Percentiles rank a stretch among this genome's conserved stretches.
Conservation (phyloP, 2,113 vertebrate genomes). For the Odontophorus gujanensis region DNA sequence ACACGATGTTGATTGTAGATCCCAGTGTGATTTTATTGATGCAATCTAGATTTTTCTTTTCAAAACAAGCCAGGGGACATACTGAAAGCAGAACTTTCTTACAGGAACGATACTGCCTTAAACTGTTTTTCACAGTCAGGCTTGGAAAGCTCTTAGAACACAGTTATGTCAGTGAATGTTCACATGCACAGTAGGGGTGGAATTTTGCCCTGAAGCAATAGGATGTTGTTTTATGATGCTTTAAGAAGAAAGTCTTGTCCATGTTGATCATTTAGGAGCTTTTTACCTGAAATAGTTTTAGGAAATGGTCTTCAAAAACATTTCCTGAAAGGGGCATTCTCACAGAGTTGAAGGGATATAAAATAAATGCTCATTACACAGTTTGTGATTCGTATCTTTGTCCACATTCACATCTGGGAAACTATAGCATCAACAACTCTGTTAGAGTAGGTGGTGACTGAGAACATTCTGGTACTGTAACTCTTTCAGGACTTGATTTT, state of each 20-base stretch:
- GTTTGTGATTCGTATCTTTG: background rate
- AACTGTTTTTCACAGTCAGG: background rate
- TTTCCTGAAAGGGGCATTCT: background rate
- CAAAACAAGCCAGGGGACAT: background rate
- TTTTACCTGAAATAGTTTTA: background rate
- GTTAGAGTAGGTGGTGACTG: background rate
- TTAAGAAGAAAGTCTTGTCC: background rate
- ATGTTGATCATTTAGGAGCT: background rate
- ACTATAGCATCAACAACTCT: background rate
- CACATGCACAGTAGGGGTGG: background rate
- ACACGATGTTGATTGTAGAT: background rate
- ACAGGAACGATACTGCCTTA: background rate
- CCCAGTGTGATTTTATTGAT: background rate
- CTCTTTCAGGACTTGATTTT: background rate
- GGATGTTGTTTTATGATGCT: background rate
- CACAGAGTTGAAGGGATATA: background rate
- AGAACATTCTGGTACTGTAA: background rate
- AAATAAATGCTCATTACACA: background rate
- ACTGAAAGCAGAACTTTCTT: background rate
- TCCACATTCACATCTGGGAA: background rate
- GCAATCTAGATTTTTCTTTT: background rate
- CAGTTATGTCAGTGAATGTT: background rate
- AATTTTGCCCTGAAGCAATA: background rate
- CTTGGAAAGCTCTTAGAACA: background rate
- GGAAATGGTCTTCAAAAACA: background rate